Base-by-base conservation (phyloP, 2,797 vertebrate genomes). In the Phoeniculus purpureus region DNA sequence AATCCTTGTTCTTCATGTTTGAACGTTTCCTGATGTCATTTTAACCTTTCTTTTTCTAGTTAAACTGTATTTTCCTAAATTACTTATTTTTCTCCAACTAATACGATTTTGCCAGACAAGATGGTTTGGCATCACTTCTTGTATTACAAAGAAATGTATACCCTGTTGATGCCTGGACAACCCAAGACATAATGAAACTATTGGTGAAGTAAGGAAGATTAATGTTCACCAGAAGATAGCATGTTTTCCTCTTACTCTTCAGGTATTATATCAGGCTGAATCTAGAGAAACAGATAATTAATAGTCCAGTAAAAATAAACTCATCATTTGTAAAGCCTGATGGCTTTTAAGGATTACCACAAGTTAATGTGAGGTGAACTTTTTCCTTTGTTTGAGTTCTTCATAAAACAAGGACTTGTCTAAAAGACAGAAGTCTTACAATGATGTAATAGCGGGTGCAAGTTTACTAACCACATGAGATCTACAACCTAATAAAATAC, bases 391-490 rank as follows among this genome's bases (percentile, higher is more conserved):
- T 34, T 54, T 80, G 10, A 79, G 3, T 55, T 91, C 61, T 90
- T 91, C 75, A 54, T 89, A 85, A 85, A 94, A 70, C 47, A 90
- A 94, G 32, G 59, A 61, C 56, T 88, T 85, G 31, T 82, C 59
- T 75, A 37, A 65, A 86, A 60, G 43, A 91, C 27, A n/a, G n/a
- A 70, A 56, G 7, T 78, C 93, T 95, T 94, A 80, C 19, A 68
- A 51, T 86, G 93, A 80, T 80, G 59, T 81, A 86, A 67, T 32
- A 83, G n/a, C n/a, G 58, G 43, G 37, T 68, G 96, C 89, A 89
- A 74, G 75, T 94, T 96, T 94, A 94, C 86, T 85, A 93, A 50
- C 59, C 92, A 84, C 73, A 71, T 60, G 86, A 83, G 88, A 90
- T 55, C 61, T 60, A 83, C 91, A 94, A 93, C 20, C 72, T 82